Percentiles rank a stretch among this genome's conserved stretches.
phyloP scores from a whole-genome alignment of 2,113 vertebrate species.

The Cephalopholis sonnerati region DNA sequence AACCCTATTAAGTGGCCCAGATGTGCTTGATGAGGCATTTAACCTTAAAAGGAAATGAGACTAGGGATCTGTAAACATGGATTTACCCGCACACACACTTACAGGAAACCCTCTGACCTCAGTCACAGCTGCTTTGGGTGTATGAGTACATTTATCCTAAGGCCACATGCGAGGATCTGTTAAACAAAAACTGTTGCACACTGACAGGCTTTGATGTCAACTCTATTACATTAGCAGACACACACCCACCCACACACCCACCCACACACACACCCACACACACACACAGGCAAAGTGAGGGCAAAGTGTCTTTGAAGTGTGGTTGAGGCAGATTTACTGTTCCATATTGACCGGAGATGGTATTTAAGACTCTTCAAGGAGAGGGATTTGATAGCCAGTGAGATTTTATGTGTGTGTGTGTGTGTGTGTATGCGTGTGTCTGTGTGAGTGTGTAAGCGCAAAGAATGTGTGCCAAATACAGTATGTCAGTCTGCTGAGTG shows the following conservation, averaged over 20 bases:
- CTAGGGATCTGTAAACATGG: conserved; percentile 56
- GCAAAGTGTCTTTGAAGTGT: conserved; percentile 62
- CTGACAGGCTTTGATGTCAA: conserved; percentile 60
- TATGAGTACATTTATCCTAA: conserved; percentile 45
- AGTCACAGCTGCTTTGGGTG: conserved; percentile 62
- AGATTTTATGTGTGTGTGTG: conserved; percentile 38
- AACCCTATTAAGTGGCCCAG: conserved; percentile 34
- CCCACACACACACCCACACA: conserved; percentile 10
- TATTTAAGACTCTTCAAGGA: conserved; percentile 63
- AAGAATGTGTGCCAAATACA: conserved; percentile 42
- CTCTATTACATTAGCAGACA: conserved; percentile 42
- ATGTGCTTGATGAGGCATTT: conserved; percentile 49
- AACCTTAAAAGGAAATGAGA: conserved; percentile 63
- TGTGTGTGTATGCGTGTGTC: background rate
- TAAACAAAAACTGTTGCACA: conserved; percentile 42
- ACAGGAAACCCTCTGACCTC: conserved; percentile 65
- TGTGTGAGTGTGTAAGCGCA: conserved; percentile 1
- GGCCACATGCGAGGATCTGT: conserved; percentile 35
- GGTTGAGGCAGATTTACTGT: conserved; percentile 63
- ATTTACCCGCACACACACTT: conserved; percentile 22
- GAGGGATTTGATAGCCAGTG: conserved; percentile 43
- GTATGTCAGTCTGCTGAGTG: conserved; percentile 30
- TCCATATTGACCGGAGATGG: conserved; percentile 57
- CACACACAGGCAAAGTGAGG: conserved; percentile 29
- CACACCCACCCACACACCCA: conserved; percentile 9